phyloP scores from a whole-genome alignment of 2,113 vertebrate species.

The Solea senegalensis region DNA sequence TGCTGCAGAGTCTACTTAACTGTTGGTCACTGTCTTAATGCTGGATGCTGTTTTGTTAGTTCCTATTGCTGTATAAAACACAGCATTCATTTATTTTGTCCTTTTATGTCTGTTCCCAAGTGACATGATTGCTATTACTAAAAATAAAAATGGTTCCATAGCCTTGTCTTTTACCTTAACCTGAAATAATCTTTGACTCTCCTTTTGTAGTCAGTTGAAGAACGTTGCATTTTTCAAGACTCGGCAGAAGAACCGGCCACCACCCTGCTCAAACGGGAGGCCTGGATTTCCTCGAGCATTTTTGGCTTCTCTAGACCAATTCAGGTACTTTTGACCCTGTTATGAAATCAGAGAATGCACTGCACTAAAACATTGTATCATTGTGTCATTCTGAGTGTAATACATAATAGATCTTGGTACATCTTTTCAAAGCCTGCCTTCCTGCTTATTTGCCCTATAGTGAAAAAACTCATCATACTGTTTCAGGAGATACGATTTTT shows the following conservation, averaged over 20 bases:
- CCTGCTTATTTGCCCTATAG: no score
- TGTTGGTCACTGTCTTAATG: no score
- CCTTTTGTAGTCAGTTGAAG: conserved; percentile 76
- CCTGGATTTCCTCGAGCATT: conserved; percentile 83
- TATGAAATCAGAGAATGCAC: not conserved
- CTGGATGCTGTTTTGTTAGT: no score
- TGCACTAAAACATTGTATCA: not conserved
- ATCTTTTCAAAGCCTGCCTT: no score
- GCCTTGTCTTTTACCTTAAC: not conserved
- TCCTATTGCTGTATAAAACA: not conserved
- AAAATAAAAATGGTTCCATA: not conserved
- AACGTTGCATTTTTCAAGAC: conserved; percentile 79
- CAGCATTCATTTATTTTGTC: not conserved
- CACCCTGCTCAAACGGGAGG: conserved; percentile 80
- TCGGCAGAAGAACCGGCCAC: conserved; percentile 63
- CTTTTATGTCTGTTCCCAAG: not conserved
- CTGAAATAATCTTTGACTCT: not conserved
- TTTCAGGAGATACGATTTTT: no score
- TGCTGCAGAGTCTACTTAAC: no score
- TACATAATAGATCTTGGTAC: no score
- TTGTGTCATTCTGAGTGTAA: not conserved
- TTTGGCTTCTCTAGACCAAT: conserved; percentile 85
- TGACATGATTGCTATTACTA: not conserved
- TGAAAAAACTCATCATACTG: no score
- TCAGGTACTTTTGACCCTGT: conserved; percentile 69